Percentiles rank a stretch among this genome's conserved stretches.
Evolutionary conservation across 2,888 invertebrate genomes (phyloP).

Genomic region (Rotaria socialis): DNA sequence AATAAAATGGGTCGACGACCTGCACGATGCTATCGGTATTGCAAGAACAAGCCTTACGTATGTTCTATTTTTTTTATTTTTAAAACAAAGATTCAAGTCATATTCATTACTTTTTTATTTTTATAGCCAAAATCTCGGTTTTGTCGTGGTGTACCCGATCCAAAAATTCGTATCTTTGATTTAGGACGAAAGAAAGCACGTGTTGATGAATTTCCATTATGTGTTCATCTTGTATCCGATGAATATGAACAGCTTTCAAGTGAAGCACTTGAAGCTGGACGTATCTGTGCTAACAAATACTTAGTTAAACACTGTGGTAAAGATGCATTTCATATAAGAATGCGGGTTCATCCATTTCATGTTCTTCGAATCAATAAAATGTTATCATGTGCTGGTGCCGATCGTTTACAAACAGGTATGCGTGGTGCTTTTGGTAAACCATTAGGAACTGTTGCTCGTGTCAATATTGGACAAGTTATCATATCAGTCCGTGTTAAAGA

Average conservation of each 20-base stretch:
- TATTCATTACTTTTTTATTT: too few species aligned
- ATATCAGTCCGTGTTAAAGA: conserved; percentile 96
- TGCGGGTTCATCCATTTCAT: conserved; percentile 97
- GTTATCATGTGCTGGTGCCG: conserved; percentile 99
- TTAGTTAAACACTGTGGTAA: conserved; percentile 97
- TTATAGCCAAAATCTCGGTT: conserved; percentile 85
- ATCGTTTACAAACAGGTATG: conserved; percentile 99
- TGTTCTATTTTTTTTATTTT: not conserved
- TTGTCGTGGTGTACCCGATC: conserved; percentile 98
- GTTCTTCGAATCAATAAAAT: conserved; percentile 99
- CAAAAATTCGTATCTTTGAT: conserved; percentile 98
- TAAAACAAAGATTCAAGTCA: too few species aligned
- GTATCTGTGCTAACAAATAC: conserved; percentile 95
- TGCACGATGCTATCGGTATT: conserved; percentile 77
- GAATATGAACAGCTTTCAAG: conserved; percentile 98
- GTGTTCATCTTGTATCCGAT: conserved; percentile 95
- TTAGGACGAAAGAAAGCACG: conserved; percentile 93
- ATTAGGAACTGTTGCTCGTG: conserved; percentile 95
- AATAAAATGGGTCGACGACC: conserved; percentile 90
- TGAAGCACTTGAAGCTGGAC: conserved; percentile 95
- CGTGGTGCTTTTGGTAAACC: conserved; percentile 93
- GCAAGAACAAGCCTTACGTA: conserved; percentile 32
- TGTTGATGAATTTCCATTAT: conserved; percentile 95
- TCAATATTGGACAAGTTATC: conserved; percentile 94
- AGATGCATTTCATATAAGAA: conserved; percentile 97